These are phyloP conservation scores for Zosterops hypoxanthus DNA, from an alignment of 2,113 vertebrate species.

Conservation along the genomic window DNA sequence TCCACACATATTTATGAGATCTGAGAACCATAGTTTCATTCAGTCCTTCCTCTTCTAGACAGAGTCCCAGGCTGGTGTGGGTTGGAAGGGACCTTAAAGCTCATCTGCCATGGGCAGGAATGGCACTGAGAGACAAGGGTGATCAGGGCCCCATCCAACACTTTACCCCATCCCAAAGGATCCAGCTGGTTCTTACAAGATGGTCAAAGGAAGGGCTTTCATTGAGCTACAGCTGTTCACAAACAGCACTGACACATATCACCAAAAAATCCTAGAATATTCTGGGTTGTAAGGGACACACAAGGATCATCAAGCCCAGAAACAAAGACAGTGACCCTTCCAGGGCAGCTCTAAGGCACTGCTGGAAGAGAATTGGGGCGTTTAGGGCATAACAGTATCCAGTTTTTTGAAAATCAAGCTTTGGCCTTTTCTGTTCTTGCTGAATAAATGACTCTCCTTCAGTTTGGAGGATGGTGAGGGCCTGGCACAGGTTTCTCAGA, in stretches of 20 bases:
- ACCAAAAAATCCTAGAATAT: neutral
- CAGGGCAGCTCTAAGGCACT: neutral
- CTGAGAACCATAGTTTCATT: neutral
- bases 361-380: neutral
- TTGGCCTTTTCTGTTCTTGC: neutral
- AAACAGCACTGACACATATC: accelerated
- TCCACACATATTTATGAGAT: neutral
- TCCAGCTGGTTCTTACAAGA: neutral
- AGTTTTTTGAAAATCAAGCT: neutral
- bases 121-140: neutral
- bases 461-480: neutral
- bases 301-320: neutral
- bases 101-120: neutral
- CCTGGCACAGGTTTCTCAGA: neutral
- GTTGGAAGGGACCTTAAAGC: neutral
- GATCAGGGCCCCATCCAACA: neutral
- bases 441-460: neutral
- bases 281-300: neutral
- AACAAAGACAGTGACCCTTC: neutral
- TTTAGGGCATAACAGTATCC: neutral
- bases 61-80: neutral
- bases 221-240: neutral
- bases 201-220: neutral
- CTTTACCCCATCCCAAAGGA: neutral
- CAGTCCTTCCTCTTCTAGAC: neutral